Evolutionary conservation across 1,140 invertebrate species (phyloP), one percentile per base, ranked within the genome.

Genomic region (Popillia japonica): DNA sequence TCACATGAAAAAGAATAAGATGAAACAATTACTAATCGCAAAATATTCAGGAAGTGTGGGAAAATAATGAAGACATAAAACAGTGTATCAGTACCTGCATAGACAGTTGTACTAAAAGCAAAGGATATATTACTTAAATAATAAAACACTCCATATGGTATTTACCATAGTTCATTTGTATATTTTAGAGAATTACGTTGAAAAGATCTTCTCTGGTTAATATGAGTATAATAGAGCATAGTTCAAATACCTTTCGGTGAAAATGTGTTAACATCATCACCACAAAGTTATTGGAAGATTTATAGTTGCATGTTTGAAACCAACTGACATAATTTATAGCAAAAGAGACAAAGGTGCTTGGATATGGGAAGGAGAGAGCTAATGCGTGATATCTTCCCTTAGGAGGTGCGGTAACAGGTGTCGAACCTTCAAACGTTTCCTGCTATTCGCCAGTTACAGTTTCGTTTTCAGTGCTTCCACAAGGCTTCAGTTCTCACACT

Each of bases 351-450:
- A 34, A 55, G n/a, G 17, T 55, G 48, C 17, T 55, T 55, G 48
- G 17, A 55, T n/a, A 55, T 55, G 48, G 14, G 2, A 55, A 14
- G 17, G 2, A 55, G 48, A 17, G 11, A 55, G 42, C 14, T 55
- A 17, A 17, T 55, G 48, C 48, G 48, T 55, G 48, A 34, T 34
- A 34, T 55, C 48, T n/a, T 55, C 48, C 48, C 11, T 14, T 55
- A 55, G 48, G 14, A 55, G 48, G 48, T 55, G 48, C 48, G 48
- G 48, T 55, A 55, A 55, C 48, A 55, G 48, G 48, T 55, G 48
- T 55, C 48, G 48, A 55, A 55, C 48, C 27, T 55, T 17, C 17
- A 55, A 55, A 17, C 48, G 48, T 55, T 55, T 55, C 17, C 14
- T 55, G 48, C n/a, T 55, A 55, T 7, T n/a, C 17, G 48, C 48